Evolutionary conservation across 2,888 invertebrate species (phyloP).

Genomic region (Alsophila aescularia): DNA sequence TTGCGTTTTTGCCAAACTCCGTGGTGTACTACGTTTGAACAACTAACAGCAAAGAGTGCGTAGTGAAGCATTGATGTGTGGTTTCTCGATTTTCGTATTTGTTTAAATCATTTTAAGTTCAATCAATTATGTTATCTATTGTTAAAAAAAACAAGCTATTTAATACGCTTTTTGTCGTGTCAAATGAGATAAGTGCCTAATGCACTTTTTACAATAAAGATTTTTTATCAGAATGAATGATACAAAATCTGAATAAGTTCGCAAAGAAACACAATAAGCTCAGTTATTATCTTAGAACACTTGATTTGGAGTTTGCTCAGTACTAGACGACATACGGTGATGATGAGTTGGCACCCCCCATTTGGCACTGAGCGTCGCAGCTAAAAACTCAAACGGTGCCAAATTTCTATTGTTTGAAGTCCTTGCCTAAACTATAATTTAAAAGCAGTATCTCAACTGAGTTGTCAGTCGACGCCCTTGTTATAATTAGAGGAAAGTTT

Average conservation of each 20-base stretch:
- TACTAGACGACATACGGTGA: constrained; percentile 39
- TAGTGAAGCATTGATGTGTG: no score
- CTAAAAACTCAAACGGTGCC: constrained; percentile 37
- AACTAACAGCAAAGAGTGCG: no score
- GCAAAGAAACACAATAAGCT: background rate
- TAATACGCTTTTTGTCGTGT: no score
- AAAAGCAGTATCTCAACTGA: constrained; percentile 7
- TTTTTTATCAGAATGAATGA: no score
- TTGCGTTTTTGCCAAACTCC: background rate
- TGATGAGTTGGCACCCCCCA: constrained; percentile 50
- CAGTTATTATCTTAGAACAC: constrained; percentile 1
- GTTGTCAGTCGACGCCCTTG: background rate
- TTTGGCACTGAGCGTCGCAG: constrained; percentile 42
- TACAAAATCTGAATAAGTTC: background rate
- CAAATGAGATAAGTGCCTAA: no score
- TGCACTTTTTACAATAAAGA: no score
- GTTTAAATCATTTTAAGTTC: no score
- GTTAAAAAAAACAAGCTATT: no score
- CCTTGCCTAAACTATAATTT: constrained; percentile 9
- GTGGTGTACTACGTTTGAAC: no score
- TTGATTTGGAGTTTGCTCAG: constrained; percentile 21
- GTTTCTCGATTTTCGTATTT: no score
- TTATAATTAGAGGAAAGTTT: background rate
- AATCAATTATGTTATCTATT: no score
- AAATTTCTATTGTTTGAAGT: constrained; percentile 52